Evolutionary conservation across 2,888 invertebrate genomes (phyloP).

Genomic region (Meloe dianella): DNA sequence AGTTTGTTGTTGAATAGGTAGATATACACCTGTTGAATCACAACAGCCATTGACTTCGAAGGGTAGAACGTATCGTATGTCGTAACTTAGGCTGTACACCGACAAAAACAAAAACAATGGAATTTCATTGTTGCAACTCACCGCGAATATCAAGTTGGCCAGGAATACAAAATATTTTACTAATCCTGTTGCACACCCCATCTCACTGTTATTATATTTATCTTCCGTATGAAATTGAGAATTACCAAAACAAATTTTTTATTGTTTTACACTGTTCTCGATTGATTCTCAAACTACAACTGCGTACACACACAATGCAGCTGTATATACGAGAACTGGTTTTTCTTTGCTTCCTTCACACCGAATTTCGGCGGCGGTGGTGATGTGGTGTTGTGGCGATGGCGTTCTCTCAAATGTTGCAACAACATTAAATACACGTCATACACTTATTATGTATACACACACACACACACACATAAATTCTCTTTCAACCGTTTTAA

Average conservation of each 20-base stretch:
- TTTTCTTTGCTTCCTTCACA: conserved; percentile 19
- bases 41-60: too few relatives aligned
- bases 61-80: too few relatives aligned
- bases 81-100: background rate
- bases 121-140: conserved; percentile 62
- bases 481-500: too few relatives aligned
- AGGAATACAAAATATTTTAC: conserved; percentile 57
- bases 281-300: conserved; percentile 26
- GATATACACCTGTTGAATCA: conserved; percentile 38
- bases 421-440: background rate
- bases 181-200: conserved; percentile 57
- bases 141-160: conserved; percentile 70
- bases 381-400: background rate
- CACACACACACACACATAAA: too few relatives aligned
- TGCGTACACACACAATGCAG: background rate
- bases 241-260: background rate
- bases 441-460: background rate
- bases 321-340: conserved; percentile 35
- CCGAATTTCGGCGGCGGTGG: too few relatives aligned
- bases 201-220: conserved; percentile 24
- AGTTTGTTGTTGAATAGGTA: too few relatives aligned
- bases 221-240: too few relatives aligned
- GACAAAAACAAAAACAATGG: background rate
- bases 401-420: background rate
- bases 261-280: conserved; percentile 14